phyloP scores from a whole-genome alignment of 2,797 vertebrate species.

The Cuculus canorus region DNA sequence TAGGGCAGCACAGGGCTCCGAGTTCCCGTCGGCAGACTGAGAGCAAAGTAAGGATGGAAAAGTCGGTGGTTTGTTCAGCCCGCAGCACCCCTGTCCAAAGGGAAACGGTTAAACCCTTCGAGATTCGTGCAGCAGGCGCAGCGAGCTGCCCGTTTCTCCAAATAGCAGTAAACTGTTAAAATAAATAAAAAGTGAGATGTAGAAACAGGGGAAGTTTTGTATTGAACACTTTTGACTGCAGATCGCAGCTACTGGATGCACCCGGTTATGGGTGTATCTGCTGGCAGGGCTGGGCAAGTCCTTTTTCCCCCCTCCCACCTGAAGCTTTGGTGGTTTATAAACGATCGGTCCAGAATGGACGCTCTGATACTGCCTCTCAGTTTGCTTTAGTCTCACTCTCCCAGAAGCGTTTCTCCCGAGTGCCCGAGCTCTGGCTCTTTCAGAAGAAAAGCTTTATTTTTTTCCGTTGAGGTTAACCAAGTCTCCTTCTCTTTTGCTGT shows the following conservation, averaged over 20 bases:
- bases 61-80: background rate
- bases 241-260: background rate
- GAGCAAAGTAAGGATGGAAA: fast-evolving
- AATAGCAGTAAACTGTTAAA: background rate
- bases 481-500: slow-evolving; percentile 20
- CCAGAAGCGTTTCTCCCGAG: background rate
- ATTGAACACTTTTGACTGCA: background rate
- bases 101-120: background rate
- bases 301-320: background rate
- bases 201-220: background rate
- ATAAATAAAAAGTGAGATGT: background rate
- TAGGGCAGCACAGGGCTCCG: fast-evolving
- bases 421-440: background rate
- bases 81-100: background rate
- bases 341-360: background rate
- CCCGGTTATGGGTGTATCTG: too few species aligned
- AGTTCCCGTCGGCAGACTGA: background rate
- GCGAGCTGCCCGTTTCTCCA: background rate
- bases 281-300: background rate
- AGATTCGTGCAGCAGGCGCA: background rate
- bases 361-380: background rate
- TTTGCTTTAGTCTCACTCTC: slow-evolving; percentile 30
- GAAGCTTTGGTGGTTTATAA: slow-evolving; percentile 23
- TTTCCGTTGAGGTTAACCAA: slow-evolving; percentile 52
- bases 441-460: slow-evolving; percentile 1